Conservation (phyloP, 1,140 invertebrate species). For the Lutraria rhynchaena region DNA sequence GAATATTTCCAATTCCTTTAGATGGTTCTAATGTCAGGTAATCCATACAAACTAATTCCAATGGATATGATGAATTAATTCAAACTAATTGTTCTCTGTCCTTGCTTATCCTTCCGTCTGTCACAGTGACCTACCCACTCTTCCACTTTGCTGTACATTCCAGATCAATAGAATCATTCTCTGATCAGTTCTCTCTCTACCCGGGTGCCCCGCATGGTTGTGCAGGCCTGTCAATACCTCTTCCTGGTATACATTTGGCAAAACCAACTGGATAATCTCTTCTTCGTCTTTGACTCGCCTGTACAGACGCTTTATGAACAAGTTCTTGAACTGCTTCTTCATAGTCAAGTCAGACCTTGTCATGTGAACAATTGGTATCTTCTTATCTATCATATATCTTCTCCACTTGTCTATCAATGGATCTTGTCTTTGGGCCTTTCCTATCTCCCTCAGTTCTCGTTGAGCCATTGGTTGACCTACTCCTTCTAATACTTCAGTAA, state of each 20-base stretch:
- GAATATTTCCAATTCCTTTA: background rate
- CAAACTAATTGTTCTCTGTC: background rate
- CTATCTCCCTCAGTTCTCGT: background rate
- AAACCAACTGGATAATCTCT: background rate
- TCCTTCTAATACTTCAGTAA: background rate
- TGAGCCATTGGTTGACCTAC: background rate
- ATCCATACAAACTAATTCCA: slow-evolving; percentile 20
- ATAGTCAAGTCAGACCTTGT: background rate
- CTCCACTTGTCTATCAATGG: slow-evolving; percentile 6
- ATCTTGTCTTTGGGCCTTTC: slow-evolving; percentile 13
- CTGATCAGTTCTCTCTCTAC: too few relatives aligned
- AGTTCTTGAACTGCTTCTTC: background rate
- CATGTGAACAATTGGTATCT: slow-evolving; percentile 4
- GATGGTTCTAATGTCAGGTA: background rate
- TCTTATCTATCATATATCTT: slow-evolving; percentile 9
- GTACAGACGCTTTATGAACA: background rate
- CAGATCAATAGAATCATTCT: too few relatives aligned
- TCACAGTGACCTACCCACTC: too few relatives aligned
- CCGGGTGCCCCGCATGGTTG: too few relatives aligned
- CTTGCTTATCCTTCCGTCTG: background rate
- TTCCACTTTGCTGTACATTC: too few relatives aligned
- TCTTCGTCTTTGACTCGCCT: background rate
- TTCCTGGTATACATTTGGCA: too few relatives aligned
- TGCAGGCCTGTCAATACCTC: too few relatives aligned
- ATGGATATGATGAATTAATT: background rate